These are phyloP conservation scores for Danio jaintianensis DNA, from an alignment of 2,797 vertebrate species.

Conservation along the genomic window DNA sequence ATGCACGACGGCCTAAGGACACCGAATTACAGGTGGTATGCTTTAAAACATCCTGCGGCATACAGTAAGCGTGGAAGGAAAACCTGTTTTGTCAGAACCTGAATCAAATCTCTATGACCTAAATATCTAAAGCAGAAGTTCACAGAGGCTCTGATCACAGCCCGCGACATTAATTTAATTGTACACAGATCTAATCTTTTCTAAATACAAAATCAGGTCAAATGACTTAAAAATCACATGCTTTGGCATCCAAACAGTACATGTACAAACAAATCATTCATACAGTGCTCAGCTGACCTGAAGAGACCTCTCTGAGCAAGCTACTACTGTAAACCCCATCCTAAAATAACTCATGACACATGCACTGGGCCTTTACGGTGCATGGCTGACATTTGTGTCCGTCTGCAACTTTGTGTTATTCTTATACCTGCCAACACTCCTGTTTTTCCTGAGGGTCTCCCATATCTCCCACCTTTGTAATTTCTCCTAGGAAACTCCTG, in stretches of 20 bases:
- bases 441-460: no score
- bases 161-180: background rate
- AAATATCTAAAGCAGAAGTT: background rate
- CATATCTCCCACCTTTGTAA: no score
- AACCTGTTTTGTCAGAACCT: background rate
- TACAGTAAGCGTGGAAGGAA: constrained; percentile 2
- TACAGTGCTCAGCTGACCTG: background rate
- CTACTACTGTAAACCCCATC: constrained; percentile 53
- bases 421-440: no score
- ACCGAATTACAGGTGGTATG: background rate
- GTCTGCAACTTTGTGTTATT: constrained; percentile 62
- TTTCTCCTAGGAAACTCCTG: no score
- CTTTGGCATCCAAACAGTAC: background rate
- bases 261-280: background rate
- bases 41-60: constrained; percentile 12
- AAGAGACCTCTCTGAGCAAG: background rate
- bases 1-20: background rate
- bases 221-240: background rate
- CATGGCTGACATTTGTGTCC: constrained; percentile 67
- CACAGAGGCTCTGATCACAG: background rate
- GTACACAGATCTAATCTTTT: background rate
- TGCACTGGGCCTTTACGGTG: constrained; percentile 7
- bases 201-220: background rate
- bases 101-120: background rate
- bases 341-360: constrained; percentile 66